Evolutionary conservation across 2,888 invertebrate species (phyloP), one percentile per base, ranked within the genome.

Genomic region (Pharmacophagus antenor): DNA sequence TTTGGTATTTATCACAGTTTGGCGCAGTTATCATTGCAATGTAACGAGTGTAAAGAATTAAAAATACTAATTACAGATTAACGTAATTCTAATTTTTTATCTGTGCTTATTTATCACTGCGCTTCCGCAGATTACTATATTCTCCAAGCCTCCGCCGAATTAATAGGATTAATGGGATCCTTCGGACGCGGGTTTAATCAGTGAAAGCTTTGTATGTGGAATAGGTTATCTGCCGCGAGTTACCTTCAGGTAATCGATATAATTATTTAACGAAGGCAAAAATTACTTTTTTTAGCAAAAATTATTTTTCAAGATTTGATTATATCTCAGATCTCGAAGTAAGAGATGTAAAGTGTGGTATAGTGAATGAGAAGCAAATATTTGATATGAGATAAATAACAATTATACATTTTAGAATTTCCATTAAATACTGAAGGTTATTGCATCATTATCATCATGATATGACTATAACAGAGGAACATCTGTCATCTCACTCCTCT

Each of bases 121-220:
- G 25, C n/a, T 49, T 31, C 5, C 15, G 18, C 10, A 12, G 18
- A 31, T 12, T 27, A 50, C 7, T 15, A 15, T 18, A 44, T n/a
- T 44, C 18, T 44, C 17, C 10, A n/a, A 44, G 42, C 42, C 42
- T 44, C 17, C 17, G 17, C 18, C 42, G 20, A 31, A 20, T 31
- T 50, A 27, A 31, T 18, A 17, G 15, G 50, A 50, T 50, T 50
- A 50, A 31, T 50, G 12, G 50, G 20, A 50, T 20, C 27, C 50
- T 31, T 50, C 27, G 10, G 12, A 50, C 50, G 20, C 27, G 50
- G 50, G 20, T 18, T 50, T 50, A 50, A 50, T 50, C 50, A 50
- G 50, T 50, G 17, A 31, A 50, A 6, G 18, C 31, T 50, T 21
- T 12, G 12, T 50, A 21, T 27, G 6, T 50, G 31, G 20, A 50